These are phyloP conservation scores for Drosophila willistoni DNA, from an alignment of 1,140 invertebrate species.

Conservation along the genomic window DNA sequence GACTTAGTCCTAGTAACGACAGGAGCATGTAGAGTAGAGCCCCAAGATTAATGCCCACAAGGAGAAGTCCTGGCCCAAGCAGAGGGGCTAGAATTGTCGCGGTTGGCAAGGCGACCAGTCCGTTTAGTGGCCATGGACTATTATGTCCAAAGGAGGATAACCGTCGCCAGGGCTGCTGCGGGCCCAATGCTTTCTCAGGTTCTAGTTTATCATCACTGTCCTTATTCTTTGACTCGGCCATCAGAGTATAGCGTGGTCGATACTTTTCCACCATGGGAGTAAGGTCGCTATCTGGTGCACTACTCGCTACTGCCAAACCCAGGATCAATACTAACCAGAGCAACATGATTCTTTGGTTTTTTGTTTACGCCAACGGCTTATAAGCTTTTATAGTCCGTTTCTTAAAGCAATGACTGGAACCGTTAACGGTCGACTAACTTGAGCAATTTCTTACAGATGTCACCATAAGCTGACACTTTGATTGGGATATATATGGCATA, in stretches of 20 bases:
- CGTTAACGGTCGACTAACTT: conserved; percentile 10
- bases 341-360: not conserved
- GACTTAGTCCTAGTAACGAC: conserved; percentile 52
- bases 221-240: conserved; percentile 51
- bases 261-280: conserved; percentile 16
- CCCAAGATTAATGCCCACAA: conserved; percentile 61
- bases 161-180: conserved; percentile 61
- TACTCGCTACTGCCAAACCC: conserved; percentile 15
- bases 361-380: too few relatives aligned
- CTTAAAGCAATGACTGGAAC: conserved; percentile 21
- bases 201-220: conserved; percentile 27
- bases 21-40: conserved; percentile 61
- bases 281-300: conserved; percentile 14
- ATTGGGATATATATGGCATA: conserved; percentile 6
- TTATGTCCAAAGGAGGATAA: conserved; percentile 19
- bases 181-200: not conserved
- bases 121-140: conserved; percentile 32
- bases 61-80: conserved; percentile 52
- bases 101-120: conserved; percentile 24
- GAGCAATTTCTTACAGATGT: conserved; percentile 52
- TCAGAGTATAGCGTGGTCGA: conserved; percentile 53
- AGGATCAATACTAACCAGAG: conserved; percentile 33
- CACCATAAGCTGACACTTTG: conserved; percentile 29
- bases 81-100: conserved; percentile 29
- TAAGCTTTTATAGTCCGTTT: conserved; percentile 52